Evolutionary conservation across 1,140 invertebrate species (phyloP), one percentile per base, ranked within the genome.

Genomic region (Antheraea mylitta): DNA sequence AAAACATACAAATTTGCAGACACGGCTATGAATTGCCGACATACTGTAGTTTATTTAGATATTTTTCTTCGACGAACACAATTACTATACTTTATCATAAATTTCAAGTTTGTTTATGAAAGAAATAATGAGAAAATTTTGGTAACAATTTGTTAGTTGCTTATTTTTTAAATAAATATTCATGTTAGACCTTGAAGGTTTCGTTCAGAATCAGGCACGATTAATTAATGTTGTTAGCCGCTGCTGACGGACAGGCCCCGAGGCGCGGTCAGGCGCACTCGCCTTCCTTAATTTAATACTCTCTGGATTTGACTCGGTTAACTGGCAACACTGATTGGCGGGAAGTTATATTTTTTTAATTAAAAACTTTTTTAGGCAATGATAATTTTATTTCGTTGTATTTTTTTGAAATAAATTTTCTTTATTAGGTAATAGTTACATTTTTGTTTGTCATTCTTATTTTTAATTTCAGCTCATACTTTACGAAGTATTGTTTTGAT

Each of bases 291-390:
- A 53, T 53, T 53, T 53, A 53, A 53, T 53, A 10, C 45, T 53
- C 45, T 53, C 45, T 53, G 45, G 45, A 53, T 53, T 53, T 53
- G 45, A 53, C 45, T 53, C 61, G 19, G 19, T 63, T 63, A 63
- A 63, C 61, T 63, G 45, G 45, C 45, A 53, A 53, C 61, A 30
- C 22, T 63, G 61, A 63, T 63, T 63, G 61, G 61, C 61, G 61
- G 61, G 30, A 63, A 36, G 30, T 63, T 63, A 53, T 53, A 53
- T 53, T 53, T 53, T 13, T 53, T 53, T 53, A 53, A 53, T 53
- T 16, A 53, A 53, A 53, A 53, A 53, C 9, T 53, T n/a, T 5
- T 30, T 30, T 30, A 30, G 13, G 13, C 45, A 53, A 53, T 53
- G 45, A 53, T 53, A 53, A 42, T 42, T 42, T 42, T 42, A 42